These are phyloP conservation scores for Diploscapter pachys DNA, from an alignment of 1,140 invertebrate species.

Conservation along the genomic window DNA sequence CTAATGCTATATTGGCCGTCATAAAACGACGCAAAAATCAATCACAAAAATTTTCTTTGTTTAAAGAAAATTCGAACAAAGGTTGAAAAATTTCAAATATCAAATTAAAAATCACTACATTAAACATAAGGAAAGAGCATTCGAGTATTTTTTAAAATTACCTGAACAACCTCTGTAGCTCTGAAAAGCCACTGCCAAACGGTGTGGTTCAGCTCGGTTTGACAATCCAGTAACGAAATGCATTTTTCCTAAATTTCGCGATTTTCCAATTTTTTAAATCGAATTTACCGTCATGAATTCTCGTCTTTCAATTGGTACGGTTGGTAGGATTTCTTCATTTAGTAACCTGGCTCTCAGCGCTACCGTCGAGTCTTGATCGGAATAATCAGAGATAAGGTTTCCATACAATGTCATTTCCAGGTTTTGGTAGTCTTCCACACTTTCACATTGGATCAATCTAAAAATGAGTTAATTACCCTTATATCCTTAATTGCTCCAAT, in stretches of 20 bases:
- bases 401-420: slow-evolving; percentile 27
- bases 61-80: too few species aligned
- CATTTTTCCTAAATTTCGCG: slow-evolving; percentile 30
- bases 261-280: slow-evolving; percentile 8
- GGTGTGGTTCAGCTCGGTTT: slow-evolving; percentile 32
- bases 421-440: neutral
- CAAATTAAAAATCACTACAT: too few species aligned
- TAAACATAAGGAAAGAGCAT: too few species aligned
- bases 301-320: slow-evolving; percentile 15
- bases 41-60: too few species aligned
- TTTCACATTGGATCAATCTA: slow-evolving; percentile 3
- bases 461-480: neutral
- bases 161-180: slow-evolving; percentile 15
- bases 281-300: slow-evolving; percentile 33
- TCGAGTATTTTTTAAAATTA: too few species aligned
- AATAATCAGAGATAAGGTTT: slow-evolving; percentile 4
- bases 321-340: slow-evolving; percentile 11
- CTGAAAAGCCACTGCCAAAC: slow-evolving; percentile 38
- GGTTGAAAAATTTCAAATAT: too few species aligned
- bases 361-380: neutral
- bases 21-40: too few species aligned
- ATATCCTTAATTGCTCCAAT: neutral
- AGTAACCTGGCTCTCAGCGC: slow-evolving; percentile 25
- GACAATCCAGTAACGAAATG: slow-evolving; percentile 33
- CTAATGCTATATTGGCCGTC: too few species aligned